Percentiles rank a stretch among this genome's conserved stretches.
phyloP scores from a whole-genome alignment of 2,797 vertebrate genomes.

The Phrynocephalus vlangalii region DNA sequence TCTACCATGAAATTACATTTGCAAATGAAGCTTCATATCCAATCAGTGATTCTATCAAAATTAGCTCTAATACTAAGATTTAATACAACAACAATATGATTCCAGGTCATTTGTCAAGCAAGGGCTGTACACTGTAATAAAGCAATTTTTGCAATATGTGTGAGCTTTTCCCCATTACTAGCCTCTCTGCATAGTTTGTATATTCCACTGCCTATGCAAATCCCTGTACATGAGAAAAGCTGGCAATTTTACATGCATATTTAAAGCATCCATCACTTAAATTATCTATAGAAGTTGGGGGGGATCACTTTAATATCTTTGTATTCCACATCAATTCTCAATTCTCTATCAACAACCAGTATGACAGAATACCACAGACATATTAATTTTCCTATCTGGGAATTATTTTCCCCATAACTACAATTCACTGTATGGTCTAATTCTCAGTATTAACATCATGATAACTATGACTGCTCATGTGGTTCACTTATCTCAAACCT shows the following conservation, averaged over 20 bases:
- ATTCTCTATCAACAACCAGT: background rate
- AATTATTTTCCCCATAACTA: background rate
- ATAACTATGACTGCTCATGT: background rate
- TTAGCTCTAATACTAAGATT: background rate
- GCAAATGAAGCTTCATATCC: constrained; percentile 22
- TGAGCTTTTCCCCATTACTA: background rate
- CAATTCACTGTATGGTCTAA: background rate
- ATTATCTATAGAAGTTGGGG: background rate
- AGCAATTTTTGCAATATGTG: background rate
- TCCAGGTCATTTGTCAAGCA: background rate
- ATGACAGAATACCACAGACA: background rate
- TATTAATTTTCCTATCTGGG: background rate
- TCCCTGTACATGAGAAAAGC: background rate
- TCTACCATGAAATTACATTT: constrained; percentile 11
- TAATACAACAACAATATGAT: constrained; percentile 13
- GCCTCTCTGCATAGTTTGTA: background rate
- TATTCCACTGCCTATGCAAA: background rate
- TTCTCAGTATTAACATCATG: background rate
- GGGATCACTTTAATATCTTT: background rate
- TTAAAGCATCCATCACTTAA: background rate
- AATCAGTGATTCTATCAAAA: background rate
- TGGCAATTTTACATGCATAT: background rate
- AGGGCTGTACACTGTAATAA: background rate
- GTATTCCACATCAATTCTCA: background rate
- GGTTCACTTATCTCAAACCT: background rate